Base-by-base conservation (phyloP, 2,888 invertebrate species). In the Epinotia brunnichana region DNA sequence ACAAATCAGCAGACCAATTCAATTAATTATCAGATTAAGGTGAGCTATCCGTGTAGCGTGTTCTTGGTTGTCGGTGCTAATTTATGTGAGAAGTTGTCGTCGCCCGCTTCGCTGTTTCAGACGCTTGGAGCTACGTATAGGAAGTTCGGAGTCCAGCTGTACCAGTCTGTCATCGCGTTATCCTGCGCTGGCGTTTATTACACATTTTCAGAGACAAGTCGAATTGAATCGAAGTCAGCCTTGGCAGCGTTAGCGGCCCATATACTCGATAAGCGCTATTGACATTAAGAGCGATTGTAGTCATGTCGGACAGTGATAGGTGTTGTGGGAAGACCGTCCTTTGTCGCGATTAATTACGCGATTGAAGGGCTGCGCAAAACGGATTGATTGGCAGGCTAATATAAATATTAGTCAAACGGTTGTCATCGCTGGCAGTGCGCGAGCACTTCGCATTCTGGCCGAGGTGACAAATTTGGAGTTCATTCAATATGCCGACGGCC, bases 11-110 rank as follows among this genome's bases (percentile, higher is more conserved):
- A 87, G 90, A 90, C 90, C 87, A 85, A 88, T 89, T 91, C 91
- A 90, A 93, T 93, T 93, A 93, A 93, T 93, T 92, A 93, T 92
- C 85, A 90, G 91, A 93, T 93, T 93, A 92, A 93, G 90, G 92
- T 92, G 92, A 90, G 90, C 89, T 84, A 90, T 88, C 86, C 87
- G 81, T 85, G 85, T 81, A 81, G 80, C 83, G 83, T 85, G 87
- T 84, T 90, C 88, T 90, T 90, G 89, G 84, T 85, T 81, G 84
- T 85, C 82, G 78, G 76, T 82, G 80, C 81, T 83, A 81, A 83
- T 85, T 84, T 85, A 84, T 83, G 80, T 80, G 81, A 81, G 82
- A 83, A 86, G 80, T 82, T 82, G 81, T 83, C 83, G 79, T 77
- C 81, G 80, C 73, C 77, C 74, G 80, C 79, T 82, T 83, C 79